Percentiles rank a stretch among this genome's conserved stretches.
Conservation (phyloP, 2,113 vertebrate genomes). For the Alethe castanea region DNA sequence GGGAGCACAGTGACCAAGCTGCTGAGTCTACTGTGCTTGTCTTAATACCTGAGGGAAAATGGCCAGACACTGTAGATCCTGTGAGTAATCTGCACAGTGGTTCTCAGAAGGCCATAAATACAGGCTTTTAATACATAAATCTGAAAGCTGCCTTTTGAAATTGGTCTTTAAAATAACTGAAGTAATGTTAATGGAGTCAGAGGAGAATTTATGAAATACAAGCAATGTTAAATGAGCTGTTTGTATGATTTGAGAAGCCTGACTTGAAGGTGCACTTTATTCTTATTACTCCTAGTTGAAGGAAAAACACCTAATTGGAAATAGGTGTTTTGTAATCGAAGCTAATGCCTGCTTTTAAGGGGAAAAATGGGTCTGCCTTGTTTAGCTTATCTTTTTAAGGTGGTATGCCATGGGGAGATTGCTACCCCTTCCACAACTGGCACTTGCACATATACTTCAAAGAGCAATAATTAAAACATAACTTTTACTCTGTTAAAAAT, state of each 20-base stretch:
- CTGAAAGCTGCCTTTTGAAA: neutral
- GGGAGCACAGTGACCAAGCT: neutral
- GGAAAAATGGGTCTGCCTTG: neutral
- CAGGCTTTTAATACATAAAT: neutral
- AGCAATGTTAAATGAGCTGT: neutral
- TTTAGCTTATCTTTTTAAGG: neutral
- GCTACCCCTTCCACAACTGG: neutral
- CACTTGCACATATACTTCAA: neutral
- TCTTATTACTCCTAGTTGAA: neutral
- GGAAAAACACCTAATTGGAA: neutral
- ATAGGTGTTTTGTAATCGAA: neutral
- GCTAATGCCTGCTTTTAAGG: neutral
- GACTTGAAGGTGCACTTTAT: neutral
- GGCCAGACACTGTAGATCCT: neutral
- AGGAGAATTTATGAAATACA: neutral
- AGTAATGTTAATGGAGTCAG: neutral
- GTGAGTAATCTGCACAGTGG: neutral
- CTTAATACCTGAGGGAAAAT: fast-evolving
- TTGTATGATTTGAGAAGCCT: neutral
- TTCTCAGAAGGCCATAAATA: neutral
- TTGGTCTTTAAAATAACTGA: neutral
- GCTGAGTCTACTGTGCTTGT: fast-evolving
- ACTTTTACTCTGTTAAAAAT: neutral
- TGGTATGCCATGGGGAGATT: neutral
- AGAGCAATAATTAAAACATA: neutral